These are phyloP conservation scores for Clarias platycephalus DNA, from an alignment of 2,797 vertebrate species.

Conservation along the genomic window DNA sequence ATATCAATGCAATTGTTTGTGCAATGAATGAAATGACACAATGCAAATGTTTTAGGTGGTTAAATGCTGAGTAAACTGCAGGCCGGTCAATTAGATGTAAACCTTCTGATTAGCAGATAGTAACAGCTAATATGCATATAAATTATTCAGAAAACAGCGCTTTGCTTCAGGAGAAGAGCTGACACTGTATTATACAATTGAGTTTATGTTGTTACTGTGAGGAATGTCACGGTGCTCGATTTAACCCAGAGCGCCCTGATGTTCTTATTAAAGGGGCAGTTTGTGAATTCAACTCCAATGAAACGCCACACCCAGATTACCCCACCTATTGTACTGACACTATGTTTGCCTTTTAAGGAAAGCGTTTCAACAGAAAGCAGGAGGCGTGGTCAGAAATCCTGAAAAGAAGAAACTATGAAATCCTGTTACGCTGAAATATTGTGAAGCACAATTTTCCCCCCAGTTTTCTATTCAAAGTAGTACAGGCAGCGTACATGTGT, in stretches of 20 bases:
- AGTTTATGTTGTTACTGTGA: neutral
- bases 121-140: neutral
- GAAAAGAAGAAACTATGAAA: neutral
- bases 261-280: slow-evolving; percentile 14
- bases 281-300: neutral
- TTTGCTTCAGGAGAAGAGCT: neutral
- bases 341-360: neutral
- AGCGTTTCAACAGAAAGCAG: neutral
- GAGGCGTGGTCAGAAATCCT: neutral
- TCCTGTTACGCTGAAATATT: too few species aligned
- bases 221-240: neutral
- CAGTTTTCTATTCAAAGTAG: neutral
- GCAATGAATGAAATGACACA: neutral
- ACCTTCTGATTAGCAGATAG: neutral
- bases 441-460: neutral
- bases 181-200: neutral
- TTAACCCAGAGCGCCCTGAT: neutral
- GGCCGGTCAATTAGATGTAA: neutral
- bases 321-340: neutral
- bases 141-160: neutral
- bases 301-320: neutral
- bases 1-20: neutral
- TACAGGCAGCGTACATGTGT: too few species aligned
- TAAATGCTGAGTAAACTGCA: neutral
- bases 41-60: neutral